Evolutionary conservation across 37 sponge, comb jelly and placozoan genomes (phyloP).

Genomic region (Haliclona indistincta): DNA sequence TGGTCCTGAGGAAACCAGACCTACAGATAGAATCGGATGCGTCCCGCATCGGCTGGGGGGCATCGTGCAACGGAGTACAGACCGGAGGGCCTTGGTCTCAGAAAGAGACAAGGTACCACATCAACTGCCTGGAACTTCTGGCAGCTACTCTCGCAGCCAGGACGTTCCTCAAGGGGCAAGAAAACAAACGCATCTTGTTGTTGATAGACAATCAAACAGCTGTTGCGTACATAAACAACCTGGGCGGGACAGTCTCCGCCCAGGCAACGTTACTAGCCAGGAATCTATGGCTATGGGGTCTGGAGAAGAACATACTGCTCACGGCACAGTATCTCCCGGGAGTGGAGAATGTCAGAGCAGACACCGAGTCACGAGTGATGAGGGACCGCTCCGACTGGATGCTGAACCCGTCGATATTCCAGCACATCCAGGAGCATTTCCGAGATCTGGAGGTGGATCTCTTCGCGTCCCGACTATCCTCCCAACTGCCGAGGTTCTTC

Average conservation of each 20-base stretch:
- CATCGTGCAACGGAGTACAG: not conserved
- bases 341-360: no score
- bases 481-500: conserved; percentile 28
- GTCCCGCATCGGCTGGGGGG: conserved; percentile 44
- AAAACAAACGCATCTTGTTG: conserved; percentile 1
- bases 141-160: conserved; percentile 22
- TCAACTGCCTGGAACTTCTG: conserved; percentile 47
- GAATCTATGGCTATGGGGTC: conserved; percentile 23
- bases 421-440: not conserved
- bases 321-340: conserved; percentile 23
- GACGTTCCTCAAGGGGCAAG: conserved; percentile 8
- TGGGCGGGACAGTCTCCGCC: conserved; percentile 40
- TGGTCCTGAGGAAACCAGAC: not conserved
- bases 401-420: conserved; percentile 12
- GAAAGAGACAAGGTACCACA: conserved; percentile 24
- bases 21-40: conserved; percentile 39
- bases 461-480: not conserved
- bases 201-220: conserved; percentile 32
- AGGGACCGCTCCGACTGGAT: conserved; percentile 28
- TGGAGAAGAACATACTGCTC: conserved; percentile 26
- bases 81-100: conserved; percentile 29
- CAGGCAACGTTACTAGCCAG: not conserved
- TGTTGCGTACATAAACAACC: conserved; percentile 40
- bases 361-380: conserved; percentile 36
- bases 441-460: not conserved